Conservation (phyloP, 2,797 vertebrate genomes). For the Remorina albescens region DNA sequence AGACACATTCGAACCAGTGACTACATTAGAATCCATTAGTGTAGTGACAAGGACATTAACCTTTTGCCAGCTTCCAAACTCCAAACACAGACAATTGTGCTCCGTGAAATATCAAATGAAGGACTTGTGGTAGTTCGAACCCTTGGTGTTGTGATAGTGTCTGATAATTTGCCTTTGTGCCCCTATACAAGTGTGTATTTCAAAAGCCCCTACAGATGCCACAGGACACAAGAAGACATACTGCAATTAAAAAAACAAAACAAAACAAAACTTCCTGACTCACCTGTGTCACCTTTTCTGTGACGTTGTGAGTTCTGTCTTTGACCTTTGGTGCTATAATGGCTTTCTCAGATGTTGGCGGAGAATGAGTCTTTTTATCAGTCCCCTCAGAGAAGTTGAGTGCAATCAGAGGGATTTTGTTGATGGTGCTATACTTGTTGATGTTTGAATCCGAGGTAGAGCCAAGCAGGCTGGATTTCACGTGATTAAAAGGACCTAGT, state of each 20-base stretch:
- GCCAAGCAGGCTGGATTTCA: constrained; percentile 96
- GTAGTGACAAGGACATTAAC: constrained; percentile 5
- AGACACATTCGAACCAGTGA: not conserved
- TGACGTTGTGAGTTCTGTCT: constrained; percentile 98
- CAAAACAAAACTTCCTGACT: constrained; percentile 37
- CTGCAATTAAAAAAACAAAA: not conserved
- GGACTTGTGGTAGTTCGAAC: not conserved
- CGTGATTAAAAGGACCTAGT: constrained; percentile 95
- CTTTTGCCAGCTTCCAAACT: constrained; percentile 9
- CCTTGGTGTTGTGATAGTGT: not conserved
- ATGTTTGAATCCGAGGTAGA: constrained; percentile 99
- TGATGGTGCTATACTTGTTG: constrained; percentile 99
- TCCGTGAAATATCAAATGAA: constrained; percentile 21
- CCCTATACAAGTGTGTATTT: not conserved
- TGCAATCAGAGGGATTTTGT: constrained; percentile 98
- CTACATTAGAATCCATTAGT: constrained; percentile 5
- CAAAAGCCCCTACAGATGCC: not conserved
- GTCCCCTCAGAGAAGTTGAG: constrained; percentile 95
- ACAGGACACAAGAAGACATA: not conserved
- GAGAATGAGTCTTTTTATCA: constrained; percentile 95
- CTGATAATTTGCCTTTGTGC: not conserved
- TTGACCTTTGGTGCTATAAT: constrained; percentile 99
- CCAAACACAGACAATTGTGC: not conserved
- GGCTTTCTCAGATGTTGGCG: constrained; percentile 94
- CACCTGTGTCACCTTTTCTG: constrained; percentile 99